phyloP scores from a whole-genome alignment of 1,140 invertebrate genomes.

The Bombus polaris region DNA sequence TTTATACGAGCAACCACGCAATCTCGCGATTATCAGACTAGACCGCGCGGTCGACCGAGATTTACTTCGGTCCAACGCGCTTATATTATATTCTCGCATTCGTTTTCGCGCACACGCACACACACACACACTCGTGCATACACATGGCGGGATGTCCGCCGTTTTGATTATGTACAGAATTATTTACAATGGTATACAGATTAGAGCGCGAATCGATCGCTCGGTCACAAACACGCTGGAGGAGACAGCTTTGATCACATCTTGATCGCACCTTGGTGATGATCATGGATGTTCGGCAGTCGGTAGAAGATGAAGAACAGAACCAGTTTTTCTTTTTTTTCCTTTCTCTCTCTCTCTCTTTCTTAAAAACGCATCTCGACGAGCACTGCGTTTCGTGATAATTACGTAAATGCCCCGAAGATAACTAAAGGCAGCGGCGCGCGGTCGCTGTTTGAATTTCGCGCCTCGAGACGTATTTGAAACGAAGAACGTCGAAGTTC shows the following conservation, averaged over 20 bases:
- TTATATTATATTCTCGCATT: neutral
- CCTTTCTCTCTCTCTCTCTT: too few relatives aligned
- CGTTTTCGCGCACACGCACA: neutral
- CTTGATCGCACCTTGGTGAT: neutral
- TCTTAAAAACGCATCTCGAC: neutral
- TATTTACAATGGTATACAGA: conserved; percentile 53
- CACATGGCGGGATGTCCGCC: neutral
- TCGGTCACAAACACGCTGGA: neutral
- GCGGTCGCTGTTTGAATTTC: neutral
- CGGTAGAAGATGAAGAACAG: neutral
- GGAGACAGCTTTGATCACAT: neutral
- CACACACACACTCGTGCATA: neutral
- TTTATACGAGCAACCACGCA: neutral
- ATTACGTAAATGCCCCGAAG: conserved; percentile 6
- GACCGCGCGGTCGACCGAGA: conserved; percentile 19
- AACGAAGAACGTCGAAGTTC: neutral
- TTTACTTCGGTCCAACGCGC: neutral
- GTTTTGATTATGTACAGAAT: conserved; percentile 32
- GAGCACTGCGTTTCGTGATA: neutral
- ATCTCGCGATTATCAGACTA: conserved; percentile 42
- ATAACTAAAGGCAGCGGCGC: neutral
- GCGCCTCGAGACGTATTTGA: too few relatives aligned
- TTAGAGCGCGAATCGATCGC: conserved; percentile 3
- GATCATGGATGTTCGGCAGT: too few relatives aligned
- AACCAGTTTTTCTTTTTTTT: neutral